Evolutionary conservation across 2,888 invertebrate species (phyloP), one percentile per base, ranked within the genome.

Genomic region (Aleiodes testaceus): DNA sequence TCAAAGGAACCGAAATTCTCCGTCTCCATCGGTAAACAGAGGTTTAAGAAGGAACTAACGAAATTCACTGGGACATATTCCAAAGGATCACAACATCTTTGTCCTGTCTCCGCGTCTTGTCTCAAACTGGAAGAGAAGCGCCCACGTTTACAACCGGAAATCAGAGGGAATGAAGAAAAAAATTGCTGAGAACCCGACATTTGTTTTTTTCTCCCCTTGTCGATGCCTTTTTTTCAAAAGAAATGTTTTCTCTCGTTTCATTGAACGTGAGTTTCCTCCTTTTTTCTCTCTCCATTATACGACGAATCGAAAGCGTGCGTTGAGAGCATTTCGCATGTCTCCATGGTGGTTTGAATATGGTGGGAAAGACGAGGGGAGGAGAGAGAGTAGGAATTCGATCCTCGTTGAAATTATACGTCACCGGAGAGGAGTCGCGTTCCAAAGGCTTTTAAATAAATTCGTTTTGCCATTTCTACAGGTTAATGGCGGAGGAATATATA

Each of bases 101-200:
- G 59, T 68, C 44, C 59, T 45, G 26, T 66, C 50, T 66, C 71
- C 49, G 50, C 64, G 52, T 64, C 44, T 63, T 49, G 22, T 16
- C 20, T 26, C n/a, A 18, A 59, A 36, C 59, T 59, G 59, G 53
- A 61, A 26, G 47, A 65, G 26, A 44, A 22, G 20, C 44, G 12
- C 53, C 11, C 53, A 7, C 20, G 52, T 52, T 50, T 22, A 55
- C 22, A 65, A 70, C 66, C 70, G 70, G 70, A 70, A 66, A 70
- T 66, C 65, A 70, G 49, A 14, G 49, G 36, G 52, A 45, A 44
- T n/a, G 30, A 68, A 72, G 72, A 45, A 74, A 69, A 68, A 64
- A 66, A 49, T 73, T 72, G 72, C 36, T 71, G 70, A 55, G 73
- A 74, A 63, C 66, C 55, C 65, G 67, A 63, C 65, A 68, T 70